Conservation (phyloP, 53 echinoderm and acorn worm species). For the Zoroaster sp. region DNA sequence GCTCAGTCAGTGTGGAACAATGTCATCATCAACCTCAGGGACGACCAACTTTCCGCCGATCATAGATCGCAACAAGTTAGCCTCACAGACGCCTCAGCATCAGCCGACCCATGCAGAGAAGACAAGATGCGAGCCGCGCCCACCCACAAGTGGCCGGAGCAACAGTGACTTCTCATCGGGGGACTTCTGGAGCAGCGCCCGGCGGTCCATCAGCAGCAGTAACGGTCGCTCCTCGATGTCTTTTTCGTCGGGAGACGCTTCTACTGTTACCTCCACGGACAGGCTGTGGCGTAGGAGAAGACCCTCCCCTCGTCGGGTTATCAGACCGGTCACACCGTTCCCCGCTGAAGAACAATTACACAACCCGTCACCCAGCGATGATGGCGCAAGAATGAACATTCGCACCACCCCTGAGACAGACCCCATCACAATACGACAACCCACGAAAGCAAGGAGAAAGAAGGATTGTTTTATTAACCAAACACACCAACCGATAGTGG, state of each 20-base stretch:
- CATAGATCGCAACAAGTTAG: neutral
- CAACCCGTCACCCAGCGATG: neutral
- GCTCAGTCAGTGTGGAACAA: neutral
- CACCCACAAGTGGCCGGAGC: conserved; percentile 7
- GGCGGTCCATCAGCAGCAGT: conserved; percentile 40
- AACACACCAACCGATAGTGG: conserved; percentile 17
- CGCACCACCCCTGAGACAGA: neutral
- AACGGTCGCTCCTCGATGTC: conserved; percentile 39
- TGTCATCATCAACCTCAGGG: neutral
- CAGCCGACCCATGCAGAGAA: neutral
- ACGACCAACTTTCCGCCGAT: conserved; percentile 27
- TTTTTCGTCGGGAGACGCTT: conserved; percentile 21
- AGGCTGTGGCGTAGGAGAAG: neutral
- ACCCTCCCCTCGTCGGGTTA: conserved; percentile 6
- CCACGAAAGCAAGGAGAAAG: neutral
- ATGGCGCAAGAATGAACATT: neutral
- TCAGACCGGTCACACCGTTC: conserved; percentile 31
- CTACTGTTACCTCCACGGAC: conserved; percentile 33
- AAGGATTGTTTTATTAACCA: neutral
- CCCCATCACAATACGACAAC: neutral
- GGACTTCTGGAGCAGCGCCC: conserved; percentile 16
- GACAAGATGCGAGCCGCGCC: conserved; percentile 8
- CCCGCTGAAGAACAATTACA: neutral
- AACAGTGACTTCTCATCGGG: conserved; percentile 14
- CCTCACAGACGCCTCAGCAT: neutral